Percentiles rank a stretch among this genome's conserved stretches.
These are phyloP conservation scores for Oceanites oceanicus DNA, from an alignment of 2,113 vertebrate genomes.

Conservation along the genomic window DNA sequence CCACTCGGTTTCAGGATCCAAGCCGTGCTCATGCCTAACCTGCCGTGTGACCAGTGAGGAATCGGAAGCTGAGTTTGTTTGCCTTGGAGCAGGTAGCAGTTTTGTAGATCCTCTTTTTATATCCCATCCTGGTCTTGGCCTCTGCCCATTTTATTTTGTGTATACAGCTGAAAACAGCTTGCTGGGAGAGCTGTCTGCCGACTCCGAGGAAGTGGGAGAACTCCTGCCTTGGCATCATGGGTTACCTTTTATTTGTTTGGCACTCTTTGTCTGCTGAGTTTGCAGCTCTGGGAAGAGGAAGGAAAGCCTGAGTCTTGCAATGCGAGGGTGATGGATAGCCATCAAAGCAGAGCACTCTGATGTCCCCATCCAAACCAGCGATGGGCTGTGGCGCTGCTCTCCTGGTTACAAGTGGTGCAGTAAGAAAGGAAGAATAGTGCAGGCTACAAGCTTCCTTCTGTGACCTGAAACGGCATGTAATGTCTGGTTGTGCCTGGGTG, in stretches of 20 bases:
- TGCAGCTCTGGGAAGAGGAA: background rate
- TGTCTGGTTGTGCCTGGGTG: background rate
- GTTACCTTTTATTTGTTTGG: background rate
- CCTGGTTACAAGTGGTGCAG: background rate
- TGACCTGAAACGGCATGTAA: background rate
- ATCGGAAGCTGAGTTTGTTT: background rate
- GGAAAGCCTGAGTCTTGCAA: background rate
- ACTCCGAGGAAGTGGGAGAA: background rate
- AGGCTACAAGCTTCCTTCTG: background rate
- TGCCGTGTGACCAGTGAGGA: background rate
- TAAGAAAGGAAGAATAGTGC: background rate
- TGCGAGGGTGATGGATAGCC: background rate
- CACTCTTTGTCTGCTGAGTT: background rate
- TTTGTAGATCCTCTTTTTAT: background rate
- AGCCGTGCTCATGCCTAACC: background rate
- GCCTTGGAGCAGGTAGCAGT: background rate
- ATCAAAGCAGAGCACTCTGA: background rate
- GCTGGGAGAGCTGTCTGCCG: background rate
- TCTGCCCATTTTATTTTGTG: background rate
- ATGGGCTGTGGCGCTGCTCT: background rate
- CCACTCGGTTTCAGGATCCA: background rate
- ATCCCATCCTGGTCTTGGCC: background rate
- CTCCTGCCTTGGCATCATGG: background rate
- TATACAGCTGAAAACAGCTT: background rate
- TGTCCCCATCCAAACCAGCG: background rate